A percentile compares a stretch with the other conserved stretches of the same genome.
Conservation (phyloP, 2,797 vertebrate species). For the Paratrypauchen microcephalus region DNA sequence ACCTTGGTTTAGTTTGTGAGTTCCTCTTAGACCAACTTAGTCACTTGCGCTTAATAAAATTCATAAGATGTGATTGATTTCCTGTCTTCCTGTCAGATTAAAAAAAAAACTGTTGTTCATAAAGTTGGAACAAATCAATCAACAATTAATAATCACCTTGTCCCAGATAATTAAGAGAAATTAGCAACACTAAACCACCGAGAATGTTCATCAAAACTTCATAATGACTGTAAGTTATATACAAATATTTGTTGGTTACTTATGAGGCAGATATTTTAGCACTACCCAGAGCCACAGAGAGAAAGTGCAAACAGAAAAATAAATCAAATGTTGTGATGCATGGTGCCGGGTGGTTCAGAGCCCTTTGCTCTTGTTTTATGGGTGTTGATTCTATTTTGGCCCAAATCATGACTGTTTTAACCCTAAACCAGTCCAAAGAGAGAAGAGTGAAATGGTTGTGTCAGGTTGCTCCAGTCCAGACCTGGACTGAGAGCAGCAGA, state of each 20-base stretch:
- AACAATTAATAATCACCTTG: not conserved
- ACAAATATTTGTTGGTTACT: too few relatives aligned
- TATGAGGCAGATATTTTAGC: not conserved
- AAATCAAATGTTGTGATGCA: too few relatives aligned
- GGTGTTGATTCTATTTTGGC: not conserved
- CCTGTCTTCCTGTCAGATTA: not conserved
- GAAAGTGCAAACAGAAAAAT: not conserved
- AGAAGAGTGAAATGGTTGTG: conserved; percentile 16
- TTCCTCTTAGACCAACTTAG: conserved; percentile 1
- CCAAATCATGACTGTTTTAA: not conserved
- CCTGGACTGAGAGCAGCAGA: conserved; percentile 44
- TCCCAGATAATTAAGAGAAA: not conserved
- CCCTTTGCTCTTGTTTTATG: not conserved
- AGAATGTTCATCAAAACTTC: too few relatives aligned
- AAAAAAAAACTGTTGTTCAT: not conserved
- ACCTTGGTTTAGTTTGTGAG: conserved; percentile 15
- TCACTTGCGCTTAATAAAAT: too few relatives aligned
- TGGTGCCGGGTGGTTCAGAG: too few relatives aligned
- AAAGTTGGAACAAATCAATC: not conserved
- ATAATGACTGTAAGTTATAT: too few relatives aligned
- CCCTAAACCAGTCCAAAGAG: conserved; percentile 4
- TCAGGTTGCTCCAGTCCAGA: conserved; percentile 33
- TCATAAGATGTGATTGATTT: not conserved
- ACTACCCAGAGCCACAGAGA: not conserved
- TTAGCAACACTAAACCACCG: not conserved